Evolutionary conservation across 2,888 invertebrate species (phyloP).

Genomic region (Tetanocera ferruginea): DNA sequence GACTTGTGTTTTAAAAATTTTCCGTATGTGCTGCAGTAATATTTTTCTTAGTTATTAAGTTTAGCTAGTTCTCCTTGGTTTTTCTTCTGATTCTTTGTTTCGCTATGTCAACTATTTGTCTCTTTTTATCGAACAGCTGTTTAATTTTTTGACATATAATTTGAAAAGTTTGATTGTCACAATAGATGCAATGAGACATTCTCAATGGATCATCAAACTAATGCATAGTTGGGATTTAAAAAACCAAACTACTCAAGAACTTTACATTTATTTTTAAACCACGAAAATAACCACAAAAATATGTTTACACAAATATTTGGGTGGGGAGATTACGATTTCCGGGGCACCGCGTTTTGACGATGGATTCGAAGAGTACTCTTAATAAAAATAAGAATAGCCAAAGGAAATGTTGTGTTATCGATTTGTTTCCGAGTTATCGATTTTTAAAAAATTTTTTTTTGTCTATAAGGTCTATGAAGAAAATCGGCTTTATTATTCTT

Average conservation of each 20-base stretch:
- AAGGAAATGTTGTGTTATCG: no score
- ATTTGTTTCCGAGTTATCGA: no score
- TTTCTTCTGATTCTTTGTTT: neutral
- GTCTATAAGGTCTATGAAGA: no score
- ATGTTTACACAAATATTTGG: no score
- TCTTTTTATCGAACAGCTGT: slow-evolving; percentile 15
- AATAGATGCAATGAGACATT: neutral
- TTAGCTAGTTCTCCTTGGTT: neutral
- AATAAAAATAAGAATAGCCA: no score
- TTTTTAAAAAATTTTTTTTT: no score
- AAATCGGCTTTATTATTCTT: no score
- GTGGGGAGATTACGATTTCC: no score
- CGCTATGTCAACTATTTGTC: neutral
- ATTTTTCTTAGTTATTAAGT: neutral
- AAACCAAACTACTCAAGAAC: neutral
- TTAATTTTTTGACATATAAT: neutral
- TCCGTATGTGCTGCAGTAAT: slow-evolving; percentile 17
- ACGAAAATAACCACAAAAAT: no score
- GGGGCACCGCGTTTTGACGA: no score
- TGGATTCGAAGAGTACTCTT: no score
- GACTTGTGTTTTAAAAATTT: neutral
- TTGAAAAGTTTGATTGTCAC: neutral
- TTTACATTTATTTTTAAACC: neutral
- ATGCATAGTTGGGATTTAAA: neutral
- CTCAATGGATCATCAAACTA: neutral